Percentiles rank a stretch among this genome's conserved stretches.
Conservation (phyloP, 2,888 invertebrate genomes). For the Drosophila colorata region DNA sequence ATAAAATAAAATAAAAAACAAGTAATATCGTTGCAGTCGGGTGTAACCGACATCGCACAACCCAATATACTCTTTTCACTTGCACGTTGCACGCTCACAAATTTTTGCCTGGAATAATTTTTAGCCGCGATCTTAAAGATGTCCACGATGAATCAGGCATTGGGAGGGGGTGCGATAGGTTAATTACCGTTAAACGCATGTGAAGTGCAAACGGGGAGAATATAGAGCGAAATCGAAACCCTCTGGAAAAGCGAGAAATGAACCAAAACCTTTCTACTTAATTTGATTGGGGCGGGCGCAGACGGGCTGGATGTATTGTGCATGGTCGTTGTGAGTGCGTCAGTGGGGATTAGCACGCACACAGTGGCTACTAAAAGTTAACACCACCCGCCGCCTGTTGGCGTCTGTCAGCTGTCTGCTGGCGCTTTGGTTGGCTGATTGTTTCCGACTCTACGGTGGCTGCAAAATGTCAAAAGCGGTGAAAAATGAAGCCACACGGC, state of each 20-base stretch:
- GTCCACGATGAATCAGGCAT: too few species aligned
- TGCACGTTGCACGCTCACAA: too few species aligned
- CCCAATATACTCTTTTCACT: neutral
- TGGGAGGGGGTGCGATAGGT: neutral
- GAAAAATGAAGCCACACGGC: constrained; percentile 76
- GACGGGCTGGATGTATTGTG: constrained; percentile 16
- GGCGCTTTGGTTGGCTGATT: constrained; percentile 80
- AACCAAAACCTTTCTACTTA: constrained; percentile 74
- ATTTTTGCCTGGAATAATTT: too few species aligned
- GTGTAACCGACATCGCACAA: too few species aligned
- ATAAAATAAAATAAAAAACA: too few species aligned
- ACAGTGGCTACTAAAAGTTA: constrained; percentile 50
- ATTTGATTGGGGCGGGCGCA: constrained; percentile 66
- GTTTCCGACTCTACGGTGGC: constrained; percentile 66
- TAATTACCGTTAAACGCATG: constrained; percentile 36
- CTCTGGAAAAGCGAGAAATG: neutral
- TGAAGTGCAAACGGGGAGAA: neutral
- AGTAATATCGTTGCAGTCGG: too few species aligned
- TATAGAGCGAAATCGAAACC: neutral
- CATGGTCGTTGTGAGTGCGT: constrained; percentile 26
- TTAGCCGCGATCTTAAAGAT: too few species aligned
- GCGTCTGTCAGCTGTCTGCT: constrained; percentile 73
- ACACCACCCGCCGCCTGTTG: constrained; percentile 26
- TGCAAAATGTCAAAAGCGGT: constrained; percentile 81
- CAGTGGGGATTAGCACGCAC: constrained; percentile 64